Percentiles rank a stretch among this genome's conserved stretches.
Evolutionary conservation across 2,888 invertebrate species (phyloP).

Genomic region (Tanypteryx hageni): DNA sequence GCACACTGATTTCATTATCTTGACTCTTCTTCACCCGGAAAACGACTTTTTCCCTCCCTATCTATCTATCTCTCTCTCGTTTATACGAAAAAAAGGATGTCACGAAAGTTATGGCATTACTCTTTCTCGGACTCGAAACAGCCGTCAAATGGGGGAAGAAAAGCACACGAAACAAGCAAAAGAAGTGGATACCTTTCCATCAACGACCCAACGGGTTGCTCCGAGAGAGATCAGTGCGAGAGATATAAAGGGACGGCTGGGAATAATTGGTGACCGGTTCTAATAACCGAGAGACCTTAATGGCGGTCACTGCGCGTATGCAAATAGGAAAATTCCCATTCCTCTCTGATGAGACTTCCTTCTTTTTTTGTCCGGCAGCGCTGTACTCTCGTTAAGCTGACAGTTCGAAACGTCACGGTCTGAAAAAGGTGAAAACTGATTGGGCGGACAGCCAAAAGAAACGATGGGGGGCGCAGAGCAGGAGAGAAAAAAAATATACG

Average conservation of each 20-base stretch:
- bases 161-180: neutral
- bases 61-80: neutral
- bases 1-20: conserved; percentile 23
- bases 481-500: too few relatives aligned
- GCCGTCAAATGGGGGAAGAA: neutral
- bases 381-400: conserved; percentile 45
- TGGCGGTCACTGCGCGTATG: conserved; percentile 32
- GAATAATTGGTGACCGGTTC: conserved; percentile 64
- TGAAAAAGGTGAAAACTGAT: conserved; percentile 4
- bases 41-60: conserved; percentile 3
- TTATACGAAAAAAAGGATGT: conserved; percentile 26
- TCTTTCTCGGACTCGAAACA: neutral
- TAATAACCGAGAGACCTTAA: conserved; percentile 42
- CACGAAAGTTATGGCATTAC: conserved; percentile 52
- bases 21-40: neutral
- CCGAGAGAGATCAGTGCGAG: conserved; percentile 25
- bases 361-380: neutral
- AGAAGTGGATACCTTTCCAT: conserved; percentile 17
- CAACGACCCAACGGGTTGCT: neutral
- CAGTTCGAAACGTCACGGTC: neutral
- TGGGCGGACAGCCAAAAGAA: neutral
- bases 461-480: too few relatives aligned
- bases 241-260: conserved; percentile 13
- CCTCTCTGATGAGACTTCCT: neutral
- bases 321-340: conserved; percentile 35